Base-by-base conservation (phyloP, 1,140 invertebrate genomes). In the Drosophila littoralis region DNA sequence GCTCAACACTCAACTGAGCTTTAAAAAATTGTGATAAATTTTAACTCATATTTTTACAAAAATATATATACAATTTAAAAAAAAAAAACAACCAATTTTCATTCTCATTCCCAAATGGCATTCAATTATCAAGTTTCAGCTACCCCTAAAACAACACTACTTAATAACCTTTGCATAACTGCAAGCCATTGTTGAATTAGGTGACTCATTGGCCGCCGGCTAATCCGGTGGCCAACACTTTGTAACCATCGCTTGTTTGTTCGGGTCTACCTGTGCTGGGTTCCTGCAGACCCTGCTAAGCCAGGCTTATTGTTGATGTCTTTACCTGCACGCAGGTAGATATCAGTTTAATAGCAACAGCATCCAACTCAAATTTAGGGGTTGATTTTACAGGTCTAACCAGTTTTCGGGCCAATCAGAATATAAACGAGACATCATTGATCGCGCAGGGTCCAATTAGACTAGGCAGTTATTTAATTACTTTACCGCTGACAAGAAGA, bases 21-120 rank as follows among this genome's bases (percentile, higher is more conserved):
- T 90, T 91, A 91, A 48, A 85, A 75, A 82, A 88, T 91, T 91
- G 90, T 91, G 90, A 91, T 91, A 91, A 57, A 84, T 90, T 90
- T 90, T 88, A 83, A 65, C 45, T 68, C 32, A 71, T 80, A 69
- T 15, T 63, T 71, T 51, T 57, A 75, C 51, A 74, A 79, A 89
- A 71, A 89, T 77, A 81, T 73, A 84, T 85, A 71, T 77, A 89
- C 68, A 89, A 89, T 81, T 84, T 40, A 81, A 67, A 83, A 69
- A 76, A 72, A 67, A 74, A 67, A 45, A 33, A 22, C 36, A 50
- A 65, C 22, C 5, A 61, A 54, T 38, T 42, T 70, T 66, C 55
- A 43, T 73, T 70, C 28, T 74, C 33, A 70, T 77, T 77, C 42
- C 33, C 38, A 10, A 71, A 70, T 71, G 5, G 57, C 64, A 71